A percentile compares a stretch with the other conserved stretches of the same genome.
Conservation (phyloP, 2,888 invertebrate species). For the Cyclophora albipunctata region DNA sequence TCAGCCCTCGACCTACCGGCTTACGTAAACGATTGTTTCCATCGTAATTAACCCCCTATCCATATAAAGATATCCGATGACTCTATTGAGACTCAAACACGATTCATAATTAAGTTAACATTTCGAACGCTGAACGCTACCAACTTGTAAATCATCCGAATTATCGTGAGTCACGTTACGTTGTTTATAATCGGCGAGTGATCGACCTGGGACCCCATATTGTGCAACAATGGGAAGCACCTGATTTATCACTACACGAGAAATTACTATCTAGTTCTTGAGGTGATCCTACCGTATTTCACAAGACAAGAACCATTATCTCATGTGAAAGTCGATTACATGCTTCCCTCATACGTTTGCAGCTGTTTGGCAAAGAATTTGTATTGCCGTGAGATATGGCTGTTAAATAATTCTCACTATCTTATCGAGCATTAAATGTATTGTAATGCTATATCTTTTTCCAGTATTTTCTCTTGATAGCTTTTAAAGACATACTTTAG, state of each 20-base stretch:
- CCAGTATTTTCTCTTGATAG: too few species aligned
- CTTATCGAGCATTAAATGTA: too few species aligned
- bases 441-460: too few species aligned
- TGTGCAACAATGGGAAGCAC: conserved; percentile 35
- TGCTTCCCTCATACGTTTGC: conserved; percentile 1
- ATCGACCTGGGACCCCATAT: conserved; percentile 30
- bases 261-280: conserved; percentile 20
- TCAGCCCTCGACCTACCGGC: conserved; percentile 25
- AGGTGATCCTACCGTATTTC: conserved; percentile 14
- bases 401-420: too few species aligned
- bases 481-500: too few species aligned
- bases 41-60: conserved; percentile 29
- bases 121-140: conserved; percentile 5
- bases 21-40: conserved; percentile 42
- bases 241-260: conserved; percentile 20
- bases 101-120: conserved; percentile 20
- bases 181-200: conserved; percentile 21
- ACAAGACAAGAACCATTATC: conserved; percentile 9
- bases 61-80: conserved; percentile 36
- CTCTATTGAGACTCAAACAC: conserved; percentile 15
- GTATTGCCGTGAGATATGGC: not conserved
- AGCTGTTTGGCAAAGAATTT: not conserved
- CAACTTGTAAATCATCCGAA: not conserved
- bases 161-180: conserved; percentile 27
- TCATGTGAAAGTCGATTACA: conserved; percentile 13